Evolutionary conservation across 2,797 vertebrate genomes (phyloP), one percentile per base, ranked within the genome.

Genomic region (Peromyscus melanophrys): DNA sequence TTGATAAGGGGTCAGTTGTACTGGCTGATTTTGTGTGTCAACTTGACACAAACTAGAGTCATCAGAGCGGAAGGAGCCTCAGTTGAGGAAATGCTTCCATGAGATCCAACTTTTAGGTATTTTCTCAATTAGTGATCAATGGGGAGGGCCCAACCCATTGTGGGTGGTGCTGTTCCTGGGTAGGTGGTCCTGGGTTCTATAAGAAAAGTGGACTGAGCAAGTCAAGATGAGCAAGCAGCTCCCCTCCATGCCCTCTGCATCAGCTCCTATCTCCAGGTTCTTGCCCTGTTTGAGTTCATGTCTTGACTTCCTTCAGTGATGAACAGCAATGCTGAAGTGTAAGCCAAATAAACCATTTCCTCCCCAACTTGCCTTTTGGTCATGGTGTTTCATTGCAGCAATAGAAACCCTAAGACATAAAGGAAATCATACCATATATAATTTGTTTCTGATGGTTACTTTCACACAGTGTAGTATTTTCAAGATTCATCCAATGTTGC

Each of bases 381-480:
- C 34, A 71, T n/a, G 34, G 34, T 71, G 34, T n/a, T 71, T 71
- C 8, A 8, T 37, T 19, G 17, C 34, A 19, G 34, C 67, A 37
- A 71, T 67, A 71, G 34, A n/a, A 71, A 71, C 16, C 67, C 34
- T 37, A 71, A 71, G 67, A 69, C 67, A 69, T n/a, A 69, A 95
- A 95, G 84, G 40, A 27, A 78, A 40, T 86, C 40, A 65, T 65
- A 71, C 1, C 87, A 34, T 40, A 63, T 90, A 29, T 96, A 12
- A 21, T 65, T 12, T 93, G 77, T 80, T 88, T 69, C 37, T 88
- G 46, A 75, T 43, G 85, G 57, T n/a, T 95, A 80, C 63, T 84
- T 92, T 94, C n/a, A 49, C n/a, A 80, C 49, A 84, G n/a, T 46
- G n/a, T 37, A 29, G 12, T 63, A 12, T 90, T 87, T 92, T 92